A percentile compares a stretch with the other conserved stretches of the same genome.
These are phyloP conservation scores for Scomber colias DNA, from an alignment of 2,113 vertebrate species.

Conservation along the genomic window DNA sequence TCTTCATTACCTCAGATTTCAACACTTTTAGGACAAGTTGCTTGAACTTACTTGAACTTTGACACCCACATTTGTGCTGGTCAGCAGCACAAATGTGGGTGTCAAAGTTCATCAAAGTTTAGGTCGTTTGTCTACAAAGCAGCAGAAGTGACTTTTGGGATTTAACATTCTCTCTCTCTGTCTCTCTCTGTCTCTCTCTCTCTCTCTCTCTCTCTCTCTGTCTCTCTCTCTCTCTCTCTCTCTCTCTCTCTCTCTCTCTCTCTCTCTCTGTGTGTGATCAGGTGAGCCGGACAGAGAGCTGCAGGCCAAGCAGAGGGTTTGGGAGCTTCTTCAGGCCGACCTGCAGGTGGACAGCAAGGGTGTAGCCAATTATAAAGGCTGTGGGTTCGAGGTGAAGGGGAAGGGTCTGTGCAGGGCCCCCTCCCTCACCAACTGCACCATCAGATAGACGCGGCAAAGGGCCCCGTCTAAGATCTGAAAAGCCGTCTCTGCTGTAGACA, in stretches of 20 bases:
- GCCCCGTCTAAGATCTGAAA: neutral
- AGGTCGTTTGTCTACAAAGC: too few species aligned
- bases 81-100: too few species aligned
- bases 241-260: too few species aligned
- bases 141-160: too few species aligned
- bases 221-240: neutral
- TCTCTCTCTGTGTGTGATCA: conserved; percentile 50
- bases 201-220: too few species aligned
- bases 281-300: conserved; percentile 92
- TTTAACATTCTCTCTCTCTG: too few species aligned
- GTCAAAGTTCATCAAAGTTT: too few species aligned
- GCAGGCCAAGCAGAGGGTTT: conserved; percentile 57
- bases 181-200: neutral
- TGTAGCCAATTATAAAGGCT: conserved; percentile 93
- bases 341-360: conserved; percentile 88
- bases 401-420: conserved; percentile 92
- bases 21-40: too few species aligned
- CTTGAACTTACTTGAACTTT: too few species aligned
- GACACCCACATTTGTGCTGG: too few species aligned
- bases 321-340: conserved; percentile 85
- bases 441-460: conserved; percentile 82
- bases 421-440: conserved; percentile 89
- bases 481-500: too few species aligned
- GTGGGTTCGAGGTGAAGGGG: conserved; percentile 92
- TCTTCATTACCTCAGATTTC: too few species aligned